Base-by-base conservation (phyloP, 2,888 invertebrate genomes). In the Epicampocera succincta region DNA sequence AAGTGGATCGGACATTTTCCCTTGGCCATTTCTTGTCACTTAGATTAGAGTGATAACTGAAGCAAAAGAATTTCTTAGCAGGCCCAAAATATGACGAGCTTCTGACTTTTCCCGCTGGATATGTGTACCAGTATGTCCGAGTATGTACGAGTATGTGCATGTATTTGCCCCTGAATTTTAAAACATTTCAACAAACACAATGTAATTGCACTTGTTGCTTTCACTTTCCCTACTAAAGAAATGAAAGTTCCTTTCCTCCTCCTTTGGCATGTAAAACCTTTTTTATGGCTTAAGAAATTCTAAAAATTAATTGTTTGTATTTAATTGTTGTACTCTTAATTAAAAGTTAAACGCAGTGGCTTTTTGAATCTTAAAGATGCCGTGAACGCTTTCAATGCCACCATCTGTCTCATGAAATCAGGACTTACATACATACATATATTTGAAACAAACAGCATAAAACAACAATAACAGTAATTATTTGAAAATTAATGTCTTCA, bases 271-370 rank as follows among this genome's bases (percentile, higher is more conserved):
- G 38, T 60, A 71, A 56, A 52, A 21, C n/a, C 44, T 33, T 25
- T 61, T 42, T n/a, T 52, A 65, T 17, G 42, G 50, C 56, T 75
- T 71, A 60, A 69, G 58, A 78, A 17, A 44, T 56, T 79, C 1
- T 56, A 19, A 75, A 78, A 82, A 77, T 82, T 82, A 82, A 82
- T 82, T 44, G 82, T 33, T 75, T 65, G 82, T 60, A 74, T 73
- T 72, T 81, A 76, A 81, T 81, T 68, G 73, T 63, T 29, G 17
- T 66, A 54, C 17, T 75, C 61, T 69, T 75, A 75, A 69, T 65
- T 58, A 15, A 46, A 38, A 33, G 48, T 48, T 15, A 75, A 74
- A 61, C 38, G 40, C 19, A 13, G 12, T 52, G 15, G 42, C 33
- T 40, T 19, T 12, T 33, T 38, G 44, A 52, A 25, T 38, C 63